These are phyloP conservation scores for Borostomias antarcticus DNA, from an alignment of 2,797 vertebrate genomes.

Conservation along the genomic window DNA sequence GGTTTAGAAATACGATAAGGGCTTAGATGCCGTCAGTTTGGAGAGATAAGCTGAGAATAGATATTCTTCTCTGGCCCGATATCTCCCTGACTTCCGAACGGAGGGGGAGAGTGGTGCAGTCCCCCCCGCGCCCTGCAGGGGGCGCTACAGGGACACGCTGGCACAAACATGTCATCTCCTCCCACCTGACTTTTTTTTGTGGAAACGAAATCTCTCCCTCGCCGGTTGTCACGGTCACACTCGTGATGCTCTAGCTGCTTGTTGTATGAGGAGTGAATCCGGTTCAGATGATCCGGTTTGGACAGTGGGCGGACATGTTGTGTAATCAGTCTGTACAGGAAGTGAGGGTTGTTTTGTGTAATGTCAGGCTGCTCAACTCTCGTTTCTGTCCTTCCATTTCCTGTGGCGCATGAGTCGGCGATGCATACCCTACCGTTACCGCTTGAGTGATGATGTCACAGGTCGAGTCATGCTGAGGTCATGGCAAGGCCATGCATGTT, in stretches of 20 bases:
- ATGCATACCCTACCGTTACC: too few relatives aligned
- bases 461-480: too few relatives aligned
- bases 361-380: not conserved
- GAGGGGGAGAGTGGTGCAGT: slow-evolving; percentile 35
- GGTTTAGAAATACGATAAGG: too few relatives aligned
- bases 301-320: too few relatives aligned
- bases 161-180: not conserved
- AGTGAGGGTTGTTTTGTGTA: too few relatives aligned
- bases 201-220: not conserved
- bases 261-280: not conserved
- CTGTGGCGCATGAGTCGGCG: slow-evolving; percentile 12
- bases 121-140: slow-evolving; percentile 48
- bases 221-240: not conserved
- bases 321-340: too few relatives aligned
- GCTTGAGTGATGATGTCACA: slow-evolving; percentile 20
- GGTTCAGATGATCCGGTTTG: too few relatives aligned
- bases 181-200: not conserved
- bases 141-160: slow-evolving; percentile 42
- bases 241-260: not conserved
- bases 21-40: too few relatives aligned
- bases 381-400: not conserved
- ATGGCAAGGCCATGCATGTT: slow-evolving; percentile 64
- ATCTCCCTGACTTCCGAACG: not conserved
- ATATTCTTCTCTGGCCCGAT: too few relatives aligned
- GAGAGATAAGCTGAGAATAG: not conserved